A percentile compares a stretch with the other conserved stretches of the same genome.
phyloP scores from a whole-genome alignment of 2,797 vertebrate species.

The Bradypodion pumilum region DNA sequence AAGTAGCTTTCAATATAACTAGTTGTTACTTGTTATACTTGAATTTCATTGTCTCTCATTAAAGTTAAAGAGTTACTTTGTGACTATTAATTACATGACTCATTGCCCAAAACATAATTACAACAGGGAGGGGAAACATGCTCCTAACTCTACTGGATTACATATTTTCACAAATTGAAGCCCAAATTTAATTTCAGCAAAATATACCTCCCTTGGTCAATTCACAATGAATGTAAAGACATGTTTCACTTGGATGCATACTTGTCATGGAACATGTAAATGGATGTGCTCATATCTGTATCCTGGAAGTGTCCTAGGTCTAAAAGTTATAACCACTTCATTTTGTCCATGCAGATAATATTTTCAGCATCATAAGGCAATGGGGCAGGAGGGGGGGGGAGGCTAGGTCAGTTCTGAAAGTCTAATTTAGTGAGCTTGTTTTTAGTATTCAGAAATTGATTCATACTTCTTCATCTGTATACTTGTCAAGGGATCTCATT shows the following conservation, averaged over 20 bases:
- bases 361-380: background rate
- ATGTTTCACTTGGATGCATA: background rate
- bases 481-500: slow-evolving; percentile 61
- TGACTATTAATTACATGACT: too few species aligned
- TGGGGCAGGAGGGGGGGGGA: background rate
- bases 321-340: background rate
- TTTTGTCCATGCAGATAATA: background rate
- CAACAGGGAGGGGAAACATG: too few species aligned
- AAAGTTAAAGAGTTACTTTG: too few species aligned
- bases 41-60: too few species aligned
- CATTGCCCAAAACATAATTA: too few species aligned
- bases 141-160: too few species aligned
- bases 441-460: slow-evolving; percentile 58
- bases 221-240: background rate
- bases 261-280: background rate
- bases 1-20: too few species aligned
- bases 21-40: too few species aligned
- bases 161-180: too few species aligned
- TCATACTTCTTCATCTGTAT: slow-evolving; percentile 59
- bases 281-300: background rate
- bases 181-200: too few species aligned
- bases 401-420: slow-evolving; percentile 31
- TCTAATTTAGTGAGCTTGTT: slow-evolving; percentile 41
- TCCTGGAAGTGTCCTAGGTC: too few species aligned
- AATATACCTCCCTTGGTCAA: too few species aligned